Conservation (phyloP, 35 echinoderm and acorn worm genomes). For the Heliocidaris erythrogramma region DNA sequence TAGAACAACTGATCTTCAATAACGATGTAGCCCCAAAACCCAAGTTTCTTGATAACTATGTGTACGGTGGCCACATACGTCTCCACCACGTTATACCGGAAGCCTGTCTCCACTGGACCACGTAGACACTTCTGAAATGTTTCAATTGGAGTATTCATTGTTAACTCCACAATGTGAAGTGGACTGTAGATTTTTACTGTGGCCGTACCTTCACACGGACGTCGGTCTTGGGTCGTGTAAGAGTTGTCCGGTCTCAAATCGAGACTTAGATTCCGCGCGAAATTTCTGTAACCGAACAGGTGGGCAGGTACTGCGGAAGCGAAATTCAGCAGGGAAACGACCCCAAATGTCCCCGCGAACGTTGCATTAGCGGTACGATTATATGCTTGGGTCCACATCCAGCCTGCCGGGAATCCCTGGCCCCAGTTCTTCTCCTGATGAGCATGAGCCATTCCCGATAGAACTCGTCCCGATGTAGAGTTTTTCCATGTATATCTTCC, state of each 20-base stretch:
- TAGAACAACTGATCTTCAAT: constrained; percentile 54
- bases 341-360: constrained; percentile 80
- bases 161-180: constrained; percentile 47
- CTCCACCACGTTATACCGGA: constrained; percentile 64
- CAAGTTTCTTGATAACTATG: constrained; percentile 50
- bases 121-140: constrained; percentile 73
- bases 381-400: constrained; percentile 85
- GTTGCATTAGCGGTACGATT: constrained; percentile 44
- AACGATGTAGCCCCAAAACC: constrained; percentile 2
- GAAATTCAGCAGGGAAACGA: constrained; percentile 18
- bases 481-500: constrained; percentile 82
- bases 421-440: constrained; percentile 99
- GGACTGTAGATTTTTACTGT: constrained; percentile 41
- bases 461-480: not conserved
- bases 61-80: constrained; percentile 57
- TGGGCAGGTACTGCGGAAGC: constrained; percentile 49
- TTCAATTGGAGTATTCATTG: constrained; percentile 29
- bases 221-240: not conserved
- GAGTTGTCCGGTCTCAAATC: constrained; percentile 78
- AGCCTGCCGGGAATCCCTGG: constrained; percentile 72
- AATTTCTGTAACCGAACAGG: constrained; percentile 83
- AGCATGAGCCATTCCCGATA: constrained; percentile 59
- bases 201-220: constrained; percentile 66
- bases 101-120: constrained; percentile 73
- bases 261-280: constrained; percentile 47